Percentiles rank a stretch among this genome's conserved stretches.
These are phyloP conservation scores for Atlantisia rogersi DNA, from an alignment of 2,113 vertebrate genomes.

Conservation along the genomic window DNA sequence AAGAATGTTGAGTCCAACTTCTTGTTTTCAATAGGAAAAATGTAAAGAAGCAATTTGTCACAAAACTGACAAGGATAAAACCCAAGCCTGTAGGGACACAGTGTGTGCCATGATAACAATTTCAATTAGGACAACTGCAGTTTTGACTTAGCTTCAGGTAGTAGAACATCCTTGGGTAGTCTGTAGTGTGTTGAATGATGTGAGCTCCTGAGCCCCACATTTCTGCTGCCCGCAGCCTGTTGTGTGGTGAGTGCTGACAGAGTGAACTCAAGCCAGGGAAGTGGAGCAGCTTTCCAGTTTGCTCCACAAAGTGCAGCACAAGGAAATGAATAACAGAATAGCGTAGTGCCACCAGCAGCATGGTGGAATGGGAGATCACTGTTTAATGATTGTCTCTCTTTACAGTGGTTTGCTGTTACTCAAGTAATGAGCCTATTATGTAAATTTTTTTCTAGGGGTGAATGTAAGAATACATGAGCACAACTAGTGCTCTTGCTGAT, in stretches of 20 bases:
- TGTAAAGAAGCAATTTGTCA: not conserved
- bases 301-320: not conserved
- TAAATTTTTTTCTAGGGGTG: not conserved
- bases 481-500: not conserved
- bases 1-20: not conserved
- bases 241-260: not conserved
- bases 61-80: not conserved
- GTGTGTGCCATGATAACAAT: not conserved
- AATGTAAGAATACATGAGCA: not conserved
- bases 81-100: not conserved
- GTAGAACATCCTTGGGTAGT: accelerated
- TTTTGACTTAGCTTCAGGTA: not conserved
- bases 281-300: not conserved
- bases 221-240: not conserved
- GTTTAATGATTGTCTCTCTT: not conserved
- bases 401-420: not conserved
- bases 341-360: not conserved
- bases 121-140: not conserved
- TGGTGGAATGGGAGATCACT: not conserved
- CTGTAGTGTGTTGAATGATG: not conserved
- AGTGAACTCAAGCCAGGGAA: not conserved
- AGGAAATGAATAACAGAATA: not conserved
- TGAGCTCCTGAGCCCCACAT: not conserved
- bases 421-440: not conserved
- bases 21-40: not conserved